Conservation (phyloP, 2,888 invertebrate species). For the Phortica okadai region DNA sequence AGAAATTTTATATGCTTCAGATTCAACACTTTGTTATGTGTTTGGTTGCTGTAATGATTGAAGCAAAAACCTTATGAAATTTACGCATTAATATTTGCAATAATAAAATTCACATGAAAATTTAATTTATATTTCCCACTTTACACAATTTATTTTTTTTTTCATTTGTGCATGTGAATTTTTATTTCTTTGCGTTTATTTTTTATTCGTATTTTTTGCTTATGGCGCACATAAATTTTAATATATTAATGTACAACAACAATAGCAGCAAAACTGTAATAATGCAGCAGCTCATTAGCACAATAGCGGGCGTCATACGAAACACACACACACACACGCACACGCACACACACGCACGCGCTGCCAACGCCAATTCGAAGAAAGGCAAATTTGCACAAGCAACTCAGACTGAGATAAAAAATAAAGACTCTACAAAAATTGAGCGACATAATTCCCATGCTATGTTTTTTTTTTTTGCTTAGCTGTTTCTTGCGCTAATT, state of each 20-base stretch:
- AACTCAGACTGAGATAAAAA: not conserved
- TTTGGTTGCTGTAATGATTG: not conserved
- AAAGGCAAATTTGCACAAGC: not conserved
- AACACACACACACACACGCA: not conserved
- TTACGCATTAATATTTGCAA: slow-evolving; percentile 7
- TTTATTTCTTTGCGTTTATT: not conserved
- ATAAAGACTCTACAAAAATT: slow-evolving; percentile 19
- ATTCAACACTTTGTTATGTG: not conserved
- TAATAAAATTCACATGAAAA: slow-evolving; percentile 10
- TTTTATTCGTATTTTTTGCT: not conserved
- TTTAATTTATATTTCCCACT: not conserved
- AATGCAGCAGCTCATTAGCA: slow-evolving; percentile 11
- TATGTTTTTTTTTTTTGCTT: not conserved
- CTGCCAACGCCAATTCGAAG: not conserved
- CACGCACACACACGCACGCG: not conserved
- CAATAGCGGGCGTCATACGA: not conserved
- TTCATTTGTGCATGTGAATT: not conserved
- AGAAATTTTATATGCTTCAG: too few relatives aligned
- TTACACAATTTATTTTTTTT: slow-evolving; percentile 7
- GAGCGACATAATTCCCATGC: slow-evolving; percentile 36
- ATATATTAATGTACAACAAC: not conserved
- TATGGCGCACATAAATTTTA: slow-evolving; percentile 5
- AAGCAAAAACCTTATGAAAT: not conserved
- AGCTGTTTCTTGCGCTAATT: slow-evolving; percentile 31
- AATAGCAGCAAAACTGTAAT: not conserved